phyloP scores from a whole-genome alignment of 2,888 invertebrate species.

The Nemoura dubitans region DNA sequence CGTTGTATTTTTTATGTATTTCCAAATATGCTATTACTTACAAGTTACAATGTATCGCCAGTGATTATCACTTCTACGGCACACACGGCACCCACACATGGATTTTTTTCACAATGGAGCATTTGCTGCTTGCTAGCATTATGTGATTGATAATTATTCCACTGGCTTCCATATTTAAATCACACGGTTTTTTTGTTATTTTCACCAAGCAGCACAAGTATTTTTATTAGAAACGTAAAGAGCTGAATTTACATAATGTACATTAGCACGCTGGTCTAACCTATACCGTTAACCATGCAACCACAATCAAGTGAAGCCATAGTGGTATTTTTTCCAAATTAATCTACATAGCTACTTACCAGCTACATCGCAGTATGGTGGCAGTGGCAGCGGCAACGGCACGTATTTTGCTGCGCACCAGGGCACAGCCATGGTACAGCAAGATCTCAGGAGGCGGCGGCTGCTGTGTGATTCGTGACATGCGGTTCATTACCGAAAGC shows the following conservation, averaged over 20 bases:
- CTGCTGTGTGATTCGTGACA: background rate
- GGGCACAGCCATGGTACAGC: background rate
- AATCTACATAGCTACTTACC: background rate
- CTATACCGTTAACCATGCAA: background rate
- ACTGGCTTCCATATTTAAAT: background rate
- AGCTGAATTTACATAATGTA: background rate
- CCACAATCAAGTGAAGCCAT: slow-evolving; percentile 3
- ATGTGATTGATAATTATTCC: background rate
- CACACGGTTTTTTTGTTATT: background rate
- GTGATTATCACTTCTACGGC: too few relatives aligned
- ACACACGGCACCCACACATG: too few relatives aligned
- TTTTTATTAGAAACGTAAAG: background rate
- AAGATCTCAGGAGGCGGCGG: background rate
- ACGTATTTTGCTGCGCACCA: too few relatives aligned
- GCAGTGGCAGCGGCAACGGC: too few relatives aligned
- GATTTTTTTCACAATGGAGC: too few relatives aligned
- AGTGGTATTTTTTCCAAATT: slow-evolving; percentile 12
- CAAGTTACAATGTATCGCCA: too few relatives aligned
- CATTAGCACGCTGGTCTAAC: background rate
- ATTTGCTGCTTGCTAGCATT: background rate
- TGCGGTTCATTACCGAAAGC: slow-evolving; percentile 4
- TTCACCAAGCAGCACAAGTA: background rate
- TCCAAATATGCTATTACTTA: background rate
- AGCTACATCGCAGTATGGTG: background rate
- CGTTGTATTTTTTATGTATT: background rate